A percentile compares a stretch with the other conserved stretches of the same genome.
Conservation (phyloP, 2,888 invertebrate genomes). For the Agrochola lychnidis region DNA sequence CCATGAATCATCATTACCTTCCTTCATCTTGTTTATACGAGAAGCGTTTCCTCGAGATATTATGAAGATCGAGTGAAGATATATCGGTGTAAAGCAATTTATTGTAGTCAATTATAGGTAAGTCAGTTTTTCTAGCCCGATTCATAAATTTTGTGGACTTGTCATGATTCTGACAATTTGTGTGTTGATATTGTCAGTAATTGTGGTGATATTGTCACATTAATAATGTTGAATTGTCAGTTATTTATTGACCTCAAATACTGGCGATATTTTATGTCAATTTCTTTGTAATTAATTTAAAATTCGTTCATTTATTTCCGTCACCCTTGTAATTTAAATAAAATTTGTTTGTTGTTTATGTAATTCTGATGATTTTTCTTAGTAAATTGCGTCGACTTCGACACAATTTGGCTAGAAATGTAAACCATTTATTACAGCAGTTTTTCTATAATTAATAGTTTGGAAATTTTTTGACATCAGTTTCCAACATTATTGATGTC, state of each 20-base stretch:
- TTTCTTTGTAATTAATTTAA: slow-evolving; percentile 26
- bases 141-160: slow-evolving; percentile 16
- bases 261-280: slow-evolving; percentile 9
- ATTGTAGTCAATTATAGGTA: slow-evolving; percentile 26
- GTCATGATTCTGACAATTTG: slow-evolving; percentile 42
- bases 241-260: slow-evolving; percentile 30
- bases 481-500: neutral
- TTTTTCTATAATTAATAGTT: slow-evolving; percentile 20
- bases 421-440: slow-evolving; percentile 12
- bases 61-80: slow-evolving; percentile 33
- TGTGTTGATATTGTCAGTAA: slow-evolving; percentile 41
- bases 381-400: neutral
- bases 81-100: slow-evolving; percentile 36
- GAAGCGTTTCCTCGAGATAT: slow-evolving; percentile 28
- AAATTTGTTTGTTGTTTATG: neutral
- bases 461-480: neutral
- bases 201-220: slow-evolving; percentile 33
- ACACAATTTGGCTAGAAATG: neutral
- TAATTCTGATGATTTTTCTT: slow-evolving; percentile 2
- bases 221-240: slow-evolving; percentile 30
- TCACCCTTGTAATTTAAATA: neutral
- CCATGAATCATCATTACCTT: slow-evolving; percentile 52
- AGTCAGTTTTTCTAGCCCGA: slow-evolving; percentile 10
- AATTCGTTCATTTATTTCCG: slow-evolving; percentile 3
- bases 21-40: slow-evolving; percentile 30